phyloP scores from a whole-genome alignment of 2,113 vertebrate genomes.

The Balaenoptera acutorostrata region DNA sequence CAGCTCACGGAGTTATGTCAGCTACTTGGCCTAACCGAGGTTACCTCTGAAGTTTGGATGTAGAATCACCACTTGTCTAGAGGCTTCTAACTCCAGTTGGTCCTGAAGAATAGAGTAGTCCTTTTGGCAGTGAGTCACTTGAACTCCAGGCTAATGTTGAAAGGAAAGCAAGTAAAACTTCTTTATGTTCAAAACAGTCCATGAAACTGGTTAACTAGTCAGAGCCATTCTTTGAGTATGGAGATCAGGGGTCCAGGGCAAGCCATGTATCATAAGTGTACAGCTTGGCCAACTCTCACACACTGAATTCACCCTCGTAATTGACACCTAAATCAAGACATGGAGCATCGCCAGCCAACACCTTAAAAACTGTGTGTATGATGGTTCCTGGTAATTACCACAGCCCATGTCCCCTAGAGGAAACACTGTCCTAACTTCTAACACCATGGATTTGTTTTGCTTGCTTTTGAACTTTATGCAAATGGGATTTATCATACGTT shows the following conservation, averaged over 20 bases:
- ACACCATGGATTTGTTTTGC: neutral
- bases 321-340: neutral
- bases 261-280: neutral
- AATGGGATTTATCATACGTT: neutral
- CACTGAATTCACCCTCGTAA: neutral
- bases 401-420: rapidly evolving
- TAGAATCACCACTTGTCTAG: neutral
- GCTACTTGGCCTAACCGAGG: neutral
- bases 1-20: neutral
- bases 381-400: neutral
- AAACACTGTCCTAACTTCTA: neutral
- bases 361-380: neutral
- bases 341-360: neutral
- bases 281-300: neutral
- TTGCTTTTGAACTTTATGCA: neutral
- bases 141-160: neutral
- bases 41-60: neutral
- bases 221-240: neutral
- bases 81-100: neutral
- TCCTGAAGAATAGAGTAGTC: neutral
- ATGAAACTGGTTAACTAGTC: neutral
- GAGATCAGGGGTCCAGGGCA: neutral
- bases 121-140: neutral
- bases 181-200: neutral
- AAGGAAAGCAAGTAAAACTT: neutral